Base-by-base conservation (phyloP, 2,797 vertebrate genomes). In the Chrosomus eos region DNA sequence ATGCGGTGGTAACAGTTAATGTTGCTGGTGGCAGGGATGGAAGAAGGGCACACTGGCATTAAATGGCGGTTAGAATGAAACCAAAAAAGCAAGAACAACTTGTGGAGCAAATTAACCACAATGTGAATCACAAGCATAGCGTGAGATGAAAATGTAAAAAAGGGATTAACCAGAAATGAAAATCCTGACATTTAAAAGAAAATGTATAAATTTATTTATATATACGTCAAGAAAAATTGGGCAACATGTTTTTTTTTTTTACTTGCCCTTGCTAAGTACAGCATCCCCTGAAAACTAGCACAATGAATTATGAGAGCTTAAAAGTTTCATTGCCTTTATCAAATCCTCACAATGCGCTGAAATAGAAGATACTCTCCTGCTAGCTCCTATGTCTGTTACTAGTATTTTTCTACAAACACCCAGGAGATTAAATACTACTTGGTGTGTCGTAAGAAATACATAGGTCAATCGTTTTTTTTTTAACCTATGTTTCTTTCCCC, bases 21-120 rank as follows among this genome's bases (percentile, higher is more conserved):
- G 90, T 93, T 93, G 95, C 96, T 96, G 96, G 93, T 93, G 94
- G 95, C 90, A 95, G 95, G 95, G 92, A 96, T 87, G 93, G 95
- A 92, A 94, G 92, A 94, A 94, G 93, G 90, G 93, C 91, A 96
- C 80, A 89, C 26, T 74, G 86, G 73, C 75, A 77, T 88, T 88
- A 87, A 82, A 85, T 74, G 71, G 7, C 81, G 68, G 82, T 81
- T 76, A 76, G 74, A 64, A 31, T 71, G 53, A 68, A 84, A 82
- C 16, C 43, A 83, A 79, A 83, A 83, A 89, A 5, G 36, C 71
- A 85, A 74, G 21, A 75, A 82, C 55, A 76, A 84, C 43, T 40
- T 33, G 72, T 81, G 73, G 68, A 86, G 72, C 76, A 83, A 80
- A 55, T 70, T 14, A 74, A 87, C 36, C 76, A 28, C 68, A 64